Evolutionary conservation across 2,113 vertebrate species (phyloP).

Genomic region (Menidia beryllina): DNA sequence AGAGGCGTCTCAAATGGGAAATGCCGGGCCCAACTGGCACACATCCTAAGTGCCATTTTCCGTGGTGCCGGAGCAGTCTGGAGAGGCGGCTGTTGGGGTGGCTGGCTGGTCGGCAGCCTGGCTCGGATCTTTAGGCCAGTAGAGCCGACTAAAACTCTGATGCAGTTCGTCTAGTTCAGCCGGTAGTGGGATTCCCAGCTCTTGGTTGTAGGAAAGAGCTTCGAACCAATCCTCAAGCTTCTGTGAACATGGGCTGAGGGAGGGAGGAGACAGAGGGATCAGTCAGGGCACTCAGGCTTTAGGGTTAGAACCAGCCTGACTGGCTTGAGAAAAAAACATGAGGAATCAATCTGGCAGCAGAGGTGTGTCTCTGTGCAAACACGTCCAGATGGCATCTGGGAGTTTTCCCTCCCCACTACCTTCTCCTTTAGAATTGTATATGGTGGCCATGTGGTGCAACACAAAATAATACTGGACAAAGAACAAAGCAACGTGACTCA

Average conservation of each 20-base stretch:
- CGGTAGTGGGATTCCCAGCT: constrained; percentile 92
- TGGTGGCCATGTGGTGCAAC: not conserved
- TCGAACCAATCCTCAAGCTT: constrained; percentile 96
- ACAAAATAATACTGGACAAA: not conserved
- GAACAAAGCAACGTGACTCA: not conserved
- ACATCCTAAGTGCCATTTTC: constrained; percentile 60
- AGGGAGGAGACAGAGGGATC: constrained; percentile 21
- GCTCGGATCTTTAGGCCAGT: constrained; percentile 65
- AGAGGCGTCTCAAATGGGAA: constrained; percentile 52
- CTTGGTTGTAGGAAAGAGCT: constrained; percentile 91
- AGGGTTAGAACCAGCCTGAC: constrained; percentile 55
- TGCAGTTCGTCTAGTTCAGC: constrained; percentile 93
- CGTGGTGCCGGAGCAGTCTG: constrained; percentile 46
- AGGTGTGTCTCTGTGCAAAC: constrained; percentile 39
- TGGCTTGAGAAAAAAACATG: constrained; percentile 47
- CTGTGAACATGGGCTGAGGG: constrained; percentile 89
- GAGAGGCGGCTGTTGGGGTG: constrained; percentile 39
- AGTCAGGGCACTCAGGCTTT: constrained; percentile 26
- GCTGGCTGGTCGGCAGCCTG: constrained; percentile 40
- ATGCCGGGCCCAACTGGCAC: not conserved
- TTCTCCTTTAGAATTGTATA: not conserved
- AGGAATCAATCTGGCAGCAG: constrained; percentile 57
- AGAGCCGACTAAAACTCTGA: constrained; percentile 78
- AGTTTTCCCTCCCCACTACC: constrained; percentile 3
- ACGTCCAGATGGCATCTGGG: constrained; percentile 44